Percentiles rank a stretch among this genome's conserved stretches.
Conservation (phyloP, 2,888 invertebrate species). For the Drosophila sordidula region DNA sequence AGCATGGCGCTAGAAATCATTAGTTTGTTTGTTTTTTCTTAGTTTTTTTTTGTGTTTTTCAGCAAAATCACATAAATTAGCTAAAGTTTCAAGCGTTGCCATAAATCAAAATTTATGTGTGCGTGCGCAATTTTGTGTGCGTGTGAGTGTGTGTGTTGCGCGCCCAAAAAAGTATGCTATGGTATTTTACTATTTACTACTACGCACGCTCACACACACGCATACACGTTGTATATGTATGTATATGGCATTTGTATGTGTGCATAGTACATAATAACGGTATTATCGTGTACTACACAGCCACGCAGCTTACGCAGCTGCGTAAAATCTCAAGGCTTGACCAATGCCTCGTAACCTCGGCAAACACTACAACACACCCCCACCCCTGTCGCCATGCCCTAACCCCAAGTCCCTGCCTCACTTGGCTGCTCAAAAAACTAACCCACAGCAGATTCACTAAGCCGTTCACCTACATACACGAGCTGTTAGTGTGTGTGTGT, state of each 20-base stretch:
- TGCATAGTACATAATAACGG: slow-evolving; percentile 62
- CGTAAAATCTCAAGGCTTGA: slow-evolving; percentile 78
- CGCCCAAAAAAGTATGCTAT: slow-evolving; percentile 76
- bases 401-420: not conserved
- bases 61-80: slow-evolving; percentile 52
- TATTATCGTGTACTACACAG: slow-evolving; percentile 64
- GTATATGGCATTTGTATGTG: slow-evolving; percentile 19
- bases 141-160: slow-evolving; percentile 47
- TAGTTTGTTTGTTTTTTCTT: slow-evolving; percentile 20
- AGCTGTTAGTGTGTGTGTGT: slow-evolving; percentile 19
- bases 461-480: slow-evolving; percentile 41
- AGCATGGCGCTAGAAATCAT: slow-evolving; percentile 37
- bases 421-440: slow-evolving; percentile 13
- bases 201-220: slow-evolving; percentile 66
- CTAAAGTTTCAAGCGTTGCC: slow-evolving; percentile 44
- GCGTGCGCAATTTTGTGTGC: slow-evolving; percentile 19
- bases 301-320: slow-evolving; percentile 75
- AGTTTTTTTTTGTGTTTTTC: slow-evolving; percentile 10
- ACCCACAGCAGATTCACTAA: slow-evolving; percentile 32
- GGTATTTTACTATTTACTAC: slow-evolving; percentile 75
- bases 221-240: slow-evolving; percentile 19
- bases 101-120: slow-evolving; percentile 47
- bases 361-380: slow-evolving; percentile 20
- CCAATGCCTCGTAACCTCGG: slow-evolving; percentile 64
- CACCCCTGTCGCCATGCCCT: not conserved